Percentiles rank a stretch among this genome's conserved stretches.
Conservation (phyloP, 2,113 vertebrate genomes). For the Tragulus kanchil region DNA sequence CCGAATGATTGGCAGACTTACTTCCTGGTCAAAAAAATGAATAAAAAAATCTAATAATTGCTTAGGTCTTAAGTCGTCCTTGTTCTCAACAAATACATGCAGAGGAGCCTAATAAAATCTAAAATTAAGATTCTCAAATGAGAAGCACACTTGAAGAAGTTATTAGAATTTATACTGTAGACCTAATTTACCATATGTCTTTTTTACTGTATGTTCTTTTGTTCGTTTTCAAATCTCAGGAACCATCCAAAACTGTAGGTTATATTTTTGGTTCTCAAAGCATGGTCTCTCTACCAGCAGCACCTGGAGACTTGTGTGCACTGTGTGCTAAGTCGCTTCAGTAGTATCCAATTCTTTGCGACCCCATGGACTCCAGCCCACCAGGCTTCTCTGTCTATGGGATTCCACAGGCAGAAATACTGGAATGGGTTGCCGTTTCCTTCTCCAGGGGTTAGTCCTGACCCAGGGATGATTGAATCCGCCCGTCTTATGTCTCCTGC, state of each 20-base stretch:
- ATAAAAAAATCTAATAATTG: conserved; percentile 41
- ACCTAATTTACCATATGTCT: not conserved
- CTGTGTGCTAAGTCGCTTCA: no score
- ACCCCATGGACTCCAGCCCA: no score
- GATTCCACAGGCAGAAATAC: no score
- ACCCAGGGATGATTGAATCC: no score
- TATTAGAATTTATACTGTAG: conserved; percentile 5
- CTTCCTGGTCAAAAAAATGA: conserved; percentile 44
- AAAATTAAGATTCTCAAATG: conserved; percentile 49
- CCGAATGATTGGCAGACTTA: conserved; percentile 63
- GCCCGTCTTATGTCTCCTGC: no score
- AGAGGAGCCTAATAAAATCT: conserved; percentile 38
- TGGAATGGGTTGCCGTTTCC: no score
- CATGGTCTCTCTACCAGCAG: not conserved
- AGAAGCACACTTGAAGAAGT: conserved; percentile 14
- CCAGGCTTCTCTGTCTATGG: no score
- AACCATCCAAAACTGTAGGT: not conserved
- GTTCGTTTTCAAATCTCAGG: conserved; percentile 33
- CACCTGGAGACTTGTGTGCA: not conserved
- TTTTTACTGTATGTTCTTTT: not conserved
- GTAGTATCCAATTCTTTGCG: no score
- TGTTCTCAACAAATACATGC: conserved; percentile 30
- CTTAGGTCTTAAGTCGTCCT: conserved; percentile 31
- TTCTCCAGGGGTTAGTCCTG: no score
- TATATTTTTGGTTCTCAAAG: not conserved